phyloP scores from a whole-genome alignment of 2,888 invertebrate genomes.

The Microplitis deprimator region DNA sequence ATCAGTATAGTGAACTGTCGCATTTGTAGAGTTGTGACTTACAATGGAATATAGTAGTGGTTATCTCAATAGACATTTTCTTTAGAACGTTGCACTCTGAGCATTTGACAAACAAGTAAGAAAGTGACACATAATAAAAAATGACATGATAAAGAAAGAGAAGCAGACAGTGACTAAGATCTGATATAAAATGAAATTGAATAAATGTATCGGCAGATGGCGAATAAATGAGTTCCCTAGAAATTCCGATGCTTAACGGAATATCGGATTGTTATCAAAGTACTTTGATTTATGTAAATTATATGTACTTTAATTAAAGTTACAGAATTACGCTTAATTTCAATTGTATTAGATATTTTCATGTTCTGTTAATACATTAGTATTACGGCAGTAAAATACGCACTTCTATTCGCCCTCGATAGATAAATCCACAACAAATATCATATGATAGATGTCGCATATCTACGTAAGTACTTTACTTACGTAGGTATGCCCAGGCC shows the following conservation, averaged over 20 bases:
- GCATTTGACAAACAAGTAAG: not conserved
- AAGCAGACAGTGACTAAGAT: not conserved
- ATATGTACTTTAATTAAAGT: not conserved
- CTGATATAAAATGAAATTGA: constrained; percentile 23
- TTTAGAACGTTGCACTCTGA: constrained; percentile 14
- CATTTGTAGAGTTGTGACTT: not conserved
- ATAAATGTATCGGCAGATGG: constrained; percentile 27
- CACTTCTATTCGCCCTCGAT: too few species aligned
- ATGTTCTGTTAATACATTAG: not conserved
- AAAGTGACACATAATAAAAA: not conserved
- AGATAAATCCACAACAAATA: too few species aligned
- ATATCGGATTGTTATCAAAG: not conserved
- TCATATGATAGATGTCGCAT: too few species aligned
- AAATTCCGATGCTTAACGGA: not conserved
- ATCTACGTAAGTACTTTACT: too few species aligned
- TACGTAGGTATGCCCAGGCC: too few species aligned
- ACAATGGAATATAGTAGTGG: not conserved
- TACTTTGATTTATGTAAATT: not conserved
- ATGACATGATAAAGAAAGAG: not conserved
- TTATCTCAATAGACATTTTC: constrained; percentile 16
- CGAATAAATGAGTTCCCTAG: not conserved
- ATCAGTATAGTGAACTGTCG: not conserved
- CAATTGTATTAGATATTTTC: not conserved
- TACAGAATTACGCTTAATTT: not conserved
- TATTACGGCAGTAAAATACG: too few species aligned